phyloP scores from a whole-genome alignment of 2,113 vertebrate species.

The Catharus bicknelli region DNA sequence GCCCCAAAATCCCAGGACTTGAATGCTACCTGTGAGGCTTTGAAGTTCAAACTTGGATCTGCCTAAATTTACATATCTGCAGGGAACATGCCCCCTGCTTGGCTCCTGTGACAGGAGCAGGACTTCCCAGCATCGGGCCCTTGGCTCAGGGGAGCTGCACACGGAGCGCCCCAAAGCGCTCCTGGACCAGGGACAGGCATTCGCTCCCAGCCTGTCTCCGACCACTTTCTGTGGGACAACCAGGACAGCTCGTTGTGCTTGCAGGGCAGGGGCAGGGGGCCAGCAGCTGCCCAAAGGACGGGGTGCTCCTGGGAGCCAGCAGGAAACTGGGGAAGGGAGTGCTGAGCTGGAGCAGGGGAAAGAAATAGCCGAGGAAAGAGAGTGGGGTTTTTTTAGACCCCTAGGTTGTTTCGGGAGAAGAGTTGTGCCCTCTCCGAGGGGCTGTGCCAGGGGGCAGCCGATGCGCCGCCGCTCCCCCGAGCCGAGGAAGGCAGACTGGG shows the following conservation, averaged over 20 bases:
- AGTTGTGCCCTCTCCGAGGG: neutral
- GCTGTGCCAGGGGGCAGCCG: neutral
- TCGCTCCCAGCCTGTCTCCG: fast-evolving
- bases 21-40: neutral
- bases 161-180: neutral
- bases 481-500: neutral
- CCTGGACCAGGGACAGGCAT: neutral
- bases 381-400: fast-evolving
- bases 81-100: neutral
- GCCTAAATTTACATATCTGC: neutral
- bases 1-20: neutral
- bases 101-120: fast-evolving
- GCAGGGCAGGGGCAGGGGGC: neutral
- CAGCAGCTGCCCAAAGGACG: neutral
- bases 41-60: neutral
- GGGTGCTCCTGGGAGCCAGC: neutral
- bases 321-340: fast-evolving
- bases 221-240: neutral
- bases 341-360: neutral
- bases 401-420: fast-evolving
- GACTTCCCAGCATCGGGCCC: fast-evolving
- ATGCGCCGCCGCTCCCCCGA: neutral
- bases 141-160: neutral
- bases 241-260: fast-evolving
- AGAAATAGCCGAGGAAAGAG: neutral